Evolutionary conservation across 2,797 vertebrate genomes (phyloP).

Genomic region (Muraenolepis orangiensis): DNA sequence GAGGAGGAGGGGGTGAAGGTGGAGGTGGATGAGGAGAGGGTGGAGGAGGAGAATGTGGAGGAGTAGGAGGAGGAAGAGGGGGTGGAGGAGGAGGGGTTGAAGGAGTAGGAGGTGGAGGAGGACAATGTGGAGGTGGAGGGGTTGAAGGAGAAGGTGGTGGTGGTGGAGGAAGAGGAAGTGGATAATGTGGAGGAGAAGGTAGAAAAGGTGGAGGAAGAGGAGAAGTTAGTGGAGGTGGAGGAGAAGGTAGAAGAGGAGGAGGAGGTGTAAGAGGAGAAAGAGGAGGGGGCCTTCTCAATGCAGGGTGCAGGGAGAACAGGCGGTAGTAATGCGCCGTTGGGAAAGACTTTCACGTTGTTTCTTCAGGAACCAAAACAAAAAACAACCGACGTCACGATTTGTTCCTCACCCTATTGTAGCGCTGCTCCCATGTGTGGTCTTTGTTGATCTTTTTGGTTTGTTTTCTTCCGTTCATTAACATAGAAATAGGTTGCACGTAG

Average conservation of each 20-base stretch:
- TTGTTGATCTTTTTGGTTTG: background rate
- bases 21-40: background rate
- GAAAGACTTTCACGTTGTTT: background rate
- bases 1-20: slow-evolving; percentile 35
- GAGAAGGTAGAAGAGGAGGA: background rate
- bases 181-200: slow-evolving; percentile 13
- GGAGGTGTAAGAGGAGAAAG: background rate
- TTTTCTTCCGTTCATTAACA: background rate
- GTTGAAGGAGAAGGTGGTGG: slow-evolving; percentile 5
- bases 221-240: slow-evolving; percentile 25
- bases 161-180: background rate
- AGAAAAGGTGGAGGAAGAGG: slow-evolving; percentile 40
- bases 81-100: no score
- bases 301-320: background rate
- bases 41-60: background rate
- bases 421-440: background rate
- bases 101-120: slow-evolving; percentile 32
- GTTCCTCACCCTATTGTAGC: background rate
- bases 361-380: background rate
- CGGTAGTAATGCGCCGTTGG: background rate
- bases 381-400: background rate
- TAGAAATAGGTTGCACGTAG: background rate
- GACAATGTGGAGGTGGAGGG: slow-evolving; percentile 43
- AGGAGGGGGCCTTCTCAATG: background rate
- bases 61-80: background rate